Evolutionary conservation across 2,797 vertebrate genomes (phyloP).

Genomic region (Cephalopachus bancanus): DNA sequence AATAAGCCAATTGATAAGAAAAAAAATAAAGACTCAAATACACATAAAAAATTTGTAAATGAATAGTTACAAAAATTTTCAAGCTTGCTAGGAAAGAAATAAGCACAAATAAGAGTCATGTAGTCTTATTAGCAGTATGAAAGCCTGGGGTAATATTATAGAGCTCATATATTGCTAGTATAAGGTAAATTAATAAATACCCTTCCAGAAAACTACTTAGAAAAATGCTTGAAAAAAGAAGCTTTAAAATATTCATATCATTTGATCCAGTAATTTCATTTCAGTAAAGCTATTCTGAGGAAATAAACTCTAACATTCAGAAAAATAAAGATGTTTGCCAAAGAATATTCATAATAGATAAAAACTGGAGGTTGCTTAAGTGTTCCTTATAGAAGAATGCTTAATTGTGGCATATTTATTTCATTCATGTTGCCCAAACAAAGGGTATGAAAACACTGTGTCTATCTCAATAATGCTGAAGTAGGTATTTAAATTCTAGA

Average conservation of each 20-base stretch:
- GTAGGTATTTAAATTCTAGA: neutral
- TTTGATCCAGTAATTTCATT: conserved; percentile 77
- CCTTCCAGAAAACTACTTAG: conserved; percentile 55
- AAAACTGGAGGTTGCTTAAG: neutral
- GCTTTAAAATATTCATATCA: conserved; percentile 76
- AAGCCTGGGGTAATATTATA: conserved; percentile 45
- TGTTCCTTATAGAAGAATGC: neutral
- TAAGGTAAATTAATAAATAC: conserved; percentile 70
- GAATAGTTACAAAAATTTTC: neutral
- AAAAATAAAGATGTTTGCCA: conserved; percentile 49
- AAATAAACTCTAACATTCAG: conserved; percentile 44
- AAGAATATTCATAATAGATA: neutral
- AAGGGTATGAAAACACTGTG: neutral
- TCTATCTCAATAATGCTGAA: neutral
- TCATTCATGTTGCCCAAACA: neutral
- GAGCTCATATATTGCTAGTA: conserved; percentile 48
- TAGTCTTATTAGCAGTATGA: conserved; percentile 56
- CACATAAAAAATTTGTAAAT: neutral
- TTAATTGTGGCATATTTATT: neutral
- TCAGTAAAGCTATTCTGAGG: conserved; percentile 56
- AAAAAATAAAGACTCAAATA: conserved; percentile 19
- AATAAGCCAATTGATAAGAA: neutral
- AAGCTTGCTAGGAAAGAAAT: conserved; percentile 55
- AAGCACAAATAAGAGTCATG: conserved; percentile 53
- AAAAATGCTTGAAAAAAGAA: conserved; percentile 65